Base-by-base conservation (phyloP, 2,113 vertebrate genomes). In the Protobothrops mucrosquamatus region DNA sequence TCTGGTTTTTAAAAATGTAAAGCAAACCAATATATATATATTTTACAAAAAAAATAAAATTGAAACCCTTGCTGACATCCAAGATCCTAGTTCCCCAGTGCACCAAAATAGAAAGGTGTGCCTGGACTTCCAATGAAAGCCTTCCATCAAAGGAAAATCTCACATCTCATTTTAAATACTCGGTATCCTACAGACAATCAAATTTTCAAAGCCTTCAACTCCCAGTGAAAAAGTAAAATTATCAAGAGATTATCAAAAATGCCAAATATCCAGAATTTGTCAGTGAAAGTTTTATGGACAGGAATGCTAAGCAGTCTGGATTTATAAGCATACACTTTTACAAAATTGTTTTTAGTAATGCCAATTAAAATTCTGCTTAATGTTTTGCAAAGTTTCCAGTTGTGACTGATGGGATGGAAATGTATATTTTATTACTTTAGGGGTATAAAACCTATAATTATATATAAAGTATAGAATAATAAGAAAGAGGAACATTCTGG, bases 391-490 rank as follows among this genome's bases (percentile, higher is more conserved):
- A 15, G 7, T 69, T 69, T 92, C n/a, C 59, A 88, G n/a, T 54
- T 61, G 46, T 43, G 39, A 39, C 69, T 2, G 18, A 34, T 74
- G 14, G n/a, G 14, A 69, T 88, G 57, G 46, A 51, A 26, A 43
- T 52, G 26, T 54, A 43, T 88, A 48, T 48, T 87, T 56, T 91
- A n/a, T 87, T 88, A 88, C 3, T 91, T 54, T 88, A 88, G 52
- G 54, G 20, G 10, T 87, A 52, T 43, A 52, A 54, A 64, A 96
- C 81, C 92, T 54, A 94, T 88, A 48, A 90, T 88, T 87, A 94
- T 88, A 34, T 89, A 89, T 94, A 54, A 55, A 94, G 92, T n/a
- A 64, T 15, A 24, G 56, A 61, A 52, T 20, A 74, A 74, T 29
- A 92, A 86, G 54, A 6, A 89, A 89, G 59, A 88, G 57, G 52